Evolutionary conservation across 2,888 invertebrate genomes (phyloP).

Genomic region (Holacanthella duospinosa): DNA sequence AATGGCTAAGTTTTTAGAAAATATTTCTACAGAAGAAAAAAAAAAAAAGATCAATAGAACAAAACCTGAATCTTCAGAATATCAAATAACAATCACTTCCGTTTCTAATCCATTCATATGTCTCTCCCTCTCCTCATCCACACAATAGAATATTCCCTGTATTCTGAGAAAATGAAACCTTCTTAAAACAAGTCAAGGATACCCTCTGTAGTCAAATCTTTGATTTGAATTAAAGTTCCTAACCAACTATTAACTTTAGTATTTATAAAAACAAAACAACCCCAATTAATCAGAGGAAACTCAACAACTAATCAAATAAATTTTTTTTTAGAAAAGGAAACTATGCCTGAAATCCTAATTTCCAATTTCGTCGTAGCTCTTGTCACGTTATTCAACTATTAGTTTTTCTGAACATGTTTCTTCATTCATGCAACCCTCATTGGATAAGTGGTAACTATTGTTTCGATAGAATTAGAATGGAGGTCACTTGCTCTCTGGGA

Average conservation of each 20-base stretch:
- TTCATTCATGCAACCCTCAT: neutral
- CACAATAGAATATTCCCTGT: no score
- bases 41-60: neutral
- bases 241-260: neutral
- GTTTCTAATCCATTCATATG: conserved; percentile 37
- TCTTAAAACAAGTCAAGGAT: no score
- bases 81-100: conserved; percentile 34
- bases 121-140: no score
- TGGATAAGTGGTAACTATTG: no score
- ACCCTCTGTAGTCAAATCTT: no score
- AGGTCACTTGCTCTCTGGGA: no score
- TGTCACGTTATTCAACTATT: neutral
- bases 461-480: no score
- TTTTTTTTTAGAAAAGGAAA: neutral
- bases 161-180: no score
- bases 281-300: neutral
- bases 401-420: neutral
- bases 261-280: conserved; percentile 1
- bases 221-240: no score
- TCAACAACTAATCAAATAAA: neutral
- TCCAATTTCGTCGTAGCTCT: no score
- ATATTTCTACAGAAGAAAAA: neutral
- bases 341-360: neutral
- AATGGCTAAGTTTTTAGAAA: neutral
- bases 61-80: neutral